Evolutionary conservation across 2,113 vertebrate genomes (phyloP), one percentile per base, ranked within the genome.

Genomic region (Enhydra lutris): DNA sequence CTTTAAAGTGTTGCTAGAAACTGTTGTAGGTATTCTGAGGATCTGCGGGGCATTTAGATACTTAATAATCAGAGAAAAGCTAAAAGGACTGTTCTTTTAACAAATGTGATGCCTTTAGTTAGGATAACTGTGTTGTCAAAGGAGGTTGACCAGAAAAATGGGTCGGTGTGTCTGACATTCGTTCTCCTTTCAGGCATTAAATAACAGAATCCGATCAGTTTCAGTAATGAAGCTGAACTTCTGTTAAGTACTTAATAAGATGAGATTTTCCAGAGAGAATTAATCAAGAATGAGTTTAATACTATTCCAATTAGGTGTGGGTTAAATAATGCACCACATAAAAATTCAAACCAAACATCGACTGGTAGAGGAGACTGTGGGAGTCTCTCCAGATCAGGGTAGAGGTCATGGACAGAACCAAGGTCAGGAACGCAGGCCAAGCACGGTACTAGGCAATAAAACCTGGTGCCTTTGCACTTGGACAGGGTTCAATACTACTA

Each of bases 201-300:
- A 69, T 95, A 95, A 95, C 63, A 93, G 24, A 76, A 74, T 55
- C 83, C 14, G 31, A 81, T 76, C 76, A 52, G 76, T 29, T 65
- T 89, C 20, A 0, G 76, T 95, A 97, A 87, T 92, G 71, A 95
- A 87, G 80, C 84, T 73, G 45, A 96, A 94, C 85, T 92, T 85
- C 94, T 69, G 34, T 85, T 95, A 96, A 95, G 87, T 91, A 95
- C 76, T 94, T 91, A 76, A 82, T 76, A 92, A 96, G 91, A 93
- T 84, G 85, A 83, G 84, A 85, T 31, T 86, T 97, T 93, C 87
- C 90, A 85, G 89, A 39, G 78, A 97, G 71, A 96, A 95, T 96
- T 97, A 91, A 95, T 95, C 90, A 92, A 95, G 93, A 91, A 82
- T 82, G 69, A 95, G 76, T 80, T 96, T 95, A 88, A 86, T 73